phyloP scores from a whole-genome alignment of 2,888 invertebrate genomes.

The Thumatha senex region DNA sequence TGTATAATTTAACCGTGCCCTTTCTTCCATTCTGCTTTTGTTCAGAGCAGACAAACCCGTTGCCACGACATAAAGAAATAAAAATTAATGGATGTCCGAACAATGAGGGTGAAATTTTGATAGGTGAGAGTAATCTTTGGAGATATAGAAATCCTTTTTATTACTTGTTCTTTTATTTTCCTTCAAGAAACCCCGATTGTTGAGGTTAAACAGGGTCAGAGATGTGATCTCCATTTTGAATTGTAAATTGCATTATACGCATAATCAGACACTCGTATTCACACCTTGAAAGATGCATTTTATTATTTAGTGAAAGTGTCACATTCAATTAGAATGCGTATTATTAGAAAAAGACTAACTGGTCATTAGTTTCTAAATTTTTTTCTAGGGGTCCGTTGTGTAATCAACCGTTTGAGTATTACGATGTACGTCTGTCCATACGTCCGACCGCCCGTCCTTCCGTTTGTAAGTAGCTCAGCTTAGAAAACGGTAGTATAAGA shows the following conservation, averaged over 20 bases:
- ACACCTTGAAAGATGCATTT: constrained; percentile 30
- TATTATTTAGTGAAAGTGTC: constrained; percentile 22
- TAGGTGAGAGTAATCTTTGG: constrained; percentile 80
- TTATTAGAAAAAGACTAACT: too few species aligned
- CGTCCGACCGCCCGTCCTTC: too few species aligned
- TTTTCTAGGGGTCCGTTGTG: too few species aligned
- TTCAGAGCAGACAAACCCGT: constrained; percentile 72
- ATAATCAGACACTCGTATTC: constrained; percentile 31
- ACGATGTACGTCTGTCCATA: too few species aligned
- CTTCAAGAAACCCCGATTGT: constrained; percentile 59
- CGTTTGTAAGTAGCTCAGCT: too few species aligned
- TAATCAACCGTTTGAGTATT: too few species aligned
- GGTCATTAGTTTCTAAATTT: too few species aligned
- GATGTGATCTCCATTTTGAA: constrained; percentile 60
- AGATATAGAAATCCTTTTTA: constrained; percentile 29
- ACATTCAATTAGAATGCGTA: constrained; percentile 3
- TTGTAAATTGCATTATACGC: constrained; percentile 52
- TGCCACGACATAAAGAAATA: constrained; percentile 60
- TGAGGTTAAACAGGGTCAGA: constrained; percentile 70
- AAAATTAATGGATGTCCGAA: constrained; percentile 76
- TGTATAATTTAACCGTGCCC: constrained; percentile 67
- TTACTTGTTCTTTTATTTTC: constrained; percentile 67
- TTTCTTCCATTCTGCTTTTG: constrained; percentile 74
- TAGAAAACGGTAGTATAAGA: too few species aligned
- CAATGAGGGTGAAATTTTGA: constrained; percentile 80